Conservation (phyloP, 2,888 invertebrate species). For the Pegoplata infirma region DNA sequence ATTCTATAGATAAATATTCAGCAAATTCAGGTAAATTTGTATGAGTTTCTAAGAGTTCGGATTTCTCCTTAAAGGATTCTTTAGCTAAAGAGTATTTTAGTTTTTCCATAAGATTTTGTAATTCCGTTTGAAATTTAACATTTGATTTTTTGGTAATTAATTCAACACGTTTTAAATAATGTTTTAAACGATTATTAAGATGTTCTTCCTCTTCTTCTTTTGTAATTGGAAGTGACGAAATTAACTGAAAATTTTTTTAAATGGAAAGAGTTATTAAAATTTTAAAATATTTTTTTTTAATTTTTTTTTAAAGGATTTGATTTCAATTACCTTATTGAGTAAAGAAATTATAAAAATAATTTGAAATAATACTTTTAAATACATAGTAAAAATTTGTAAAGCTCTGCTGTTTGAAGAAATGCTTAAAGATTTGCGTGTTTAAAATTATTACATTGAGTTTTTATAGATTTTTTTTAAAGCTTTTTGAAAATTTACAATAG, state of each 20-base stretch:
- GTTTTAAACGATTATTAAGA: slow-evolving; percentile 57
- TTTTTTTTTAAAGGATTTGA: not conserved
- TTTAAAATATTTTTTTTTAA: not conserved
- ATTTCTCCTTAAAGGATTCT: slow-evolving; percentile 44
- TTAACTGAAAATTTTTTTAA: slow-evolving; percentile 30
- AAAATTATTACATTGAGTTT: not conserved
- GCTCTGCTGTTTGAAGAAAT: not conserved
- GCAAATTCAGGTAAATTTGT: slow-evolving; percentile 39
- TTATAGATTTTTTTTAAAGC: slow-evolving; percentile 33
- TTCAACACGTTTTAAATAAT: slow-evolving; percentile 56
- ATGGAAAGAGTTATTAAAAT: not conserved
- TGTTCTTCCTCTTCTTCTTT: slow-evolving; percentile 40
- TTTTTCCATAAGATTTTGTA: slow-evolving; percentile 42
- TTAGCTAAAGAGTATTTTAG: slow-evolving; percentile 44
- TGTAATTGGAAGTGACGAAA: not conserved
- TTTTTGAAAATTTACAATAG: not conserved
- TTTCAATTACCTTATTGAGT: slow-evolving; percentile 18
- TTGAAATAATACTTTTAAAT: not conserved
- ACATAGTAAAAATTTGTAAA: slow-evolving; percentile 15
- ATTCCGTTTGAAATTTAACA: slow-evolving; percentile 34
- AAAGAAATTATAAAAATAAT: not conserved
- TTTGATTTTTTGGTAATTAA: slow-evolving; percentile 28
- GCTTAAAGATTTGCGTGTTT: slow-evolving; percentile 21
- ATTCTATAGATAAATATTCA: slow-evolving; percentile 44
- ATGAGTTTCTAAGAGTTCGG: slow-evolving; percentile 38